Conservation (phyloP, 2,888 invertebrate species). For the Nasonovia ribisnigri region DNA sequence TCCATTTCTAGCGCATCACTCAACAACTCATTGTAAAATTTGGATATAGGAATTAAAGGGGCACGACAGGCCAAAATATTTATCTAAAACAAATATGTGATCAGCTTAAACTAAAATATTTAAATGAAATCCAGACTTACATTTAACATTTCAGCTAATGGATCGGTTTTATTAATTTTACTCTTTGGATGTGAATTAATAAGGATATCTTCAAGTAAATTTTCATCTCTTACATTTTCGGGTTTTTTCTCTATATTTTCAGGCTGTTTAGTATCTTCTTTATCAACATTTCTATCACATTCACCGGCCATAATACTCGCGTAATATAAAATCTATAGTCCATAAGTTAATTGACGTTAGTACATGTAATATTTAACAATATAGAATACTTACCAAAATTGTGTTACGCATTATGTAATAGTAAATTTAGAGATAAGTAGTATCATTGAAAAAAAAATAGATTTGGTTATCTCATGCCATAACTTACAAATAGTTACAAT, state of each 20-base stretch:
- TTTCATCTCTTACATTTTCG: constrained; percentile 72
- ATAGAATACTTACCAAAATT: neutral
- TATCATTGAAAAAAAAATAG: neutral
- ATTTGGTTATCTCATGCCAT: neutral
- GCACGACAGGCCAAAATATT: constrained; percentile 84
- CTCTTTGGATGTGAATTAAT: constrained; percentile 66
- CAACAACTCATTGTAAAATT: constrained; percentile 94
- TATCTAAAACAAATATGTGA: constrained; percentile 70
- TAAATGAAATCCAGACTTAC: constrained; percentile 69
- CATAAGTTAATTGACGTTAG: neutral
- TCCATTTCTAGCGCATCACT: constrained; percentile 96
- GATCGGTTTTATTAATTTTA: constrained; percentile 70
- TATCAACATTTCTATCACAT: constrained; percentile 79
- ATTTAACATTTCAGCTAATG: constrained; percentile 80
- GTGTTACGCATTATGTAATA: neutral
- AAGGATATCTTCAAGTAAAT: constrained; percentile 71
- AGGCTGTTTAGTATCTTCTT: constrained; percentile 70
- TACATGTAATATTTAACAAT: neutral
- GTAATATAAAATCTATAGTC: constrained; percentile 81
- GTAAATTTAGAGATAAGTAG: neutral
- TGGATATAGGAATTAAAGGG: constrained; percentile 86
- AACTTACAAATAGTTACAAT: neutral
- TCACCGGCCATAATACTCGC: constrained; percentile 89
- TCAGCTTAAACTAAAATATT: constrained; percentile 25
- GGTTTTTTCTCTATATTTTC: constrained; percentile 70